Evolutionary conservation across 2,888 invertebrate species (phyloP).

Genomic region (Helobdella robusta): DNA sequence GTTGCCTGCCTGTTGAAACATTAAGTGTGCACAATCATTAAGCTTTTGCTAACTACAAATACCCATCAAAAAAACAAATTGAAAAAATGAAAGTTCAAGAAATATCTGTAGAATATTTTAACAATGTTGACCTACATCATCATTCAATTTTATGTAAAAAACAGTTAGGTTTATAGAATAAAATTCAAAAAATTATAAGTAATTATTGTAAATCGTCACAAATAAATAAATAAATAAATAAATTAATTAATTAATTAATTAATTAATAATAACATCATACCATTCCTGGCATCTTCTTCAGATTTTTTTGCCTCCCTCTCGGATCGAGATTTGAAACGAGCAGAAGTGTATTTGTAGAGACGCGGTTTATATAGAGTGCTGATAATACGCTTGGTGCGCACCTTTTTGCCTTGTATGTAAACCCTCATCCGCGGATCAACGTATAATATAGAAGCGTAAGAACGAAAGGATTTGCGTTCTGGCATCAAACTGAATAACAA

Average conservation of each 20-base stretch:
- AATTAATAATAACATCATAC: slow-evolving; percentile 20
- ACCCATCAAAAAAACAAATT: too few relatives aligned
- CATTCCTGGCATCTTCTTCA: slow-evolving; percentile 43
- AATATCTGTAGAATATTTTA: too few relatives aligned
- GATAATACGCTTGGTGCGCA: slow-evolving; percentile 47
- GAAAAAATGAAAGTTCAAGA: too few relatives aligned
- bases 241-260: not conserved
- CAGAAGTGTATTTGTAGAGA: slow-evolving; percentile 49
- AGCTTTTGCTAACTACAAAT: too few relatives aligned
- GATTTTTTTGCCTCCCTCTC: slow-evolving; percentile 47
- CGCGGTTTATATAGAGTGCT: slow-evolving; percentile 48
- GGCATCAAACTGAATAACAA: slow-evolving; percentile 37
- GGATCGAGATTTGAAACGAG: slow-evolving; percentile 49
- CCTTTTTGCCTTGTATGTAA: slow-evolving; percentile 49
- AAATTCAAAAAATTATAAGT: too few relatives aligned
- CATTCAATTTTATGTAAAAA: too few relatives aligned
- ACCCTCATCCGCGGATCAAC: slow-evolving; percentile 51
- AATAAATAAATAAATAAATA: not conserved
- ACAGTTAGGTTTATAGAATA: too few relatives aligned
- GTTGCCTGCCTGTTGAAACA: too few relatives aligned
- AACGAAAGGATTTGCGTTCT: slow-evolving; percentile 49
- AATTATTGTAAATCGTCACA: not conserved
- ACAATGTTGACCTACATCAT: too few relatives aligned
- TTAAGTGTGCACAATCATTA: too few relatives aligned
- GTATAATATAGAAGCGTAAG: slow-evolving; percentile 51